Evolutionary conservation across 2,113 vertebrate genomes (phyloP).

Genomic region (Engystomops pustulosus): DNA sequence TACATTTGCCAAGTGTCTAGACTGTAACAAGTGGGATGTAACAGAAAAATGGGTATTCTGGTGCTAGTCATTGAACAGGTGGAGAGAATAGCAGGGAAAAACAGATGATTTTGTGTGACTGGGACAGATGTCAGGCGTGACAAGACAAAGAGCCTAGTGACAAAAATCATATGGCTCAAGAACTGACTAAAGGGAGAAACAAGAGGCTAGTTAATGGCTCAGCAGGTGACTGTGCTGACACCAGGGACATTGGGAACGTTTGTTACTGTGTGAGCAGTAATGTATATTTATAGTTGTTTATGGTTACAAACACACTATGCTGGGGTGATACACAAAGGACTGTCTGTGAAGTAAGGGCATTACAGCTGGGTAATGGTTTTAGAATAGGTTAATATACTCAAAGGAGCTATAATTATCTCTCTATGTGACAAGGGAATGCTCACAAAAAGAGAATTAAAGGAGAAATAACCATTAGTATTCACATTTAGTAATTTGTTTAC

Average conservation of each 20-base stretch:
- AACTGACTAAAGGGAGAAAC: not conserved
- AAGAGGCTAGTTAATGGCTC: constrained; percentile 28
- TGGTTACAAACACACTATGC: not conserved
- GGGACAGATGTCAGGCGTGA: constrained; percentile 35
- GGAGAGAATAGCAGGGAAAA: not conserved
- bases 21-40: not conserved
- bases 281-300: not conserved
- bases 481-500: not conserved
- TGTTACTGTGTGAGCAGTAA: not conserved
- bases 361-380: not conserved
- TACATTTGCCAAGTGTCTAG: not conserved
- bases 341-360: no score
- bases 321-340: not conserved
- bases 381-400: not conserved
- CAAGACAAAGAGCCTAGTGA: constrained; percentile 33
- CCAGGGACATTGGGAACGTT: not conserved
- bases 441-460: not conserved
- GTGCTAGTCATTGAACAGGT: not conserved
- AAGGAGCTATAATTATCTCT: not conserved
- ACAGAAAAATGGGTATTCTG: not conserved
- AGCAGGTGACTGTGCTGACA: constrained; percentile 35
- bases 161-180: constrained; percentile 19
- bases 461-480: not conserved
- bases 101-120: not conserved
- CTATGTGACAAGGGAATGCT: not conserved